Evolutionary conservation across 2,113 vertebrate genomes (phyloP).

Genomic region (Grammomys surdaster): DNA sequence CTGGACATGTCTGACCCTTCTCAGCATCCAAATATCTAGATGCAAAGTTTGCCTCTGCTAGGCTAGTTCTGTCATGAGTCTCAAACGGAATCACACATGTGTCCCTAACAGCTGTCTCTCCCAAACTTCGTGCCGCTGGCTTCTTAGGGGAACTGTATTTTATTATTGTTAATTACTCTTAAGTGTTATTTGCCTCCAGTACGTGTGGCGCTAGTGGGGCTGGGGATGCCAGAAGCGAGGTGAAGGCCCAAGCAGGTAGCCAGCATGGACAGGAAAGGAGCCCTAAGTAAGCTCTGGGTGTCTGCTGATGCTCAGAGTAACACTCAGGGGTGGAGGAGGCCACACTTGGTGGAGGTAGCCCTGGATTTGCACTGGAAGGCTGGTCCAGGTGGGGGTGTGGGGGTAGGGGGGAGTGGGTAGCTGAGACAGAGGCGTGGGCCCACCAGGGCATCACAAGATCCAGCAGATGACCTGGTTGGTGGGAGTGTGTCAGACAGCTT

Average conservation of each 20-base stretch:
- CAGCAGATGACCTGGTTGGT: neutral
- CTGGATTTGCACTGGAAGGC: neutral
- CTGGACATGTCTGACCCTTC: neutral
- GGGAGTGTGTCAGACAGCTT: neutral
- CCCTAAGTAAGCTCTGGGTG: neutral
- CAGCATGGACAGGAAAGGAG: fast-evolving
- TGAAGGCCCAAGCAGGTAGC: neutral
- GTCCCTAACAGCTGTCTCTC: neutral
- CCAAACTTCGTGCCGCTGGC: neutral
- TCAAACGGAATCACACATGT: neutral
- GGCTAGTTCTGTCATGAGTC: neutral
- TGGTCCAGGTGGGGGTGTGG: neutral
- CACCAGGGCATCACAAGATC: neutral
- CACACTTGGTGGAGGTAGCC: neutral
- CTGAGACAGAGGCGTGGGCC: neutral
- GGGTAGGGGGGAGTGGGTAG: too few species aligned
- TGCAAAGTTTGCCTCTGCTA: neutral
- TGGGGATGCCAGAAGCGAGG: too few species aligned
- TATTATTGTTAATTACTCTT: neutral
- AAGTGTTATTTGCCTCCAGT: neutral
- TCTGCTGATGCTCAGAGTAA: neutral
- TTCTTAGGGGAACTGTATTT: neutral
- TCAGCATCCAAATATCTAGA: neutral
- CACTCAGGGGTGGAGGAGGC: too few species aligned
- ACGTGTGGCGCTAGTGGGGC: neutral